phyloP scores from a whole-genome alignment of 2,888 invertebrate species.

The Nymphalis c-album region DNA sequence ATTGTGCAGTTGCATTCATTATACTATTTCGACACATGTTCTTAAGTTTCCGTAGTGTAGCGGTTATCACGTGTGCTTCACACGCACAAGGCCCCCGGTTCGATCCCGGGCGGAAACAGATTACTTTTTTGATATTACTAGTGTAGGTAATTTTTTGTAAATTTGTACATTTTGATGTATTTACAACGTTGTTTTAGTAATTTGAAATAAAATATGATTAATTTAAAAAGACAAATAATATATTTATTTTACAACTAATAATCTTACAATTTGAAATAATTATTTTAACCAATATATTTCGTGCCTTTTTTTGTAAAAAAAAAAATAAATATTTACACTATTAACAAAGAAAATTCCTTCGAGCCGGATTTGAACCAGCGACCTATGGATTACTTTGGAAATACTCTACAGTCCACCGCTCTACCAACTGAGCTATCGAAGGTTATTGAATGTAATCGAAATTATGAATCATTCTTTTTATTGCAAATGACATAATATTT shows the following conservation, averaged over 20 bases:
- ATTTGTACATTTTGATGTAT: not conserved
- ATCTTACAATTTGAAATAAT: too few species aligned
- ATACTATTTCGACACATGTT: fast-evolving
- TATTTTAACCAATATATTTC: too few species aligned
- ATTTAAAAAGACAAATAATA: too few species aligned
- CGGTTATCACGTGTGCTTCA: slow-evolving; percentile 91
- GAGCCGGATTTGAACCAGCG: slow-evolving; percentile 84
- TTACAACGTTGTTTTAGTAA: too few species aligned
- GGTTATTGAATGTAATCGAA: slow-evolving; percentile 36
- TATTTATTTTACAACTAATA: too few species aligned
- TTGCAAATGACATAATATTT: not conserved
- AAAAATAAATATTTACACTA: not conserved
- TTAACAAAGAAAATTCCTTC: slow-evolving; percentile 60
- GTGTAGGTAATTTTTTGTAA: not conserved
- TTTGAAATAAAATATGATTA: too few species aligned
- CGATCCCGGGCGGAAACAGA: slow-evolving; percentile 86
- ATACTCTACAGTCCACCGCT: slow-evolving; percentile 68
- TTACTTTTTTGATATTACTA: slow-evolving; percentile 11
- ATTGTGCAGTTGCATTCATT: not conserved
- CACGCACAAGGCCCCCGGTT: slow-evolving; percentile 88
- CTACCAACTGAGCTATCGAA: slow-evolving; percentile 76
- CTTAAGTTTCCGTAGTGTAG: slow-evolving; percentile 86
- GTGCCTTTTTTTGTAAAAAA: too few species aligned
- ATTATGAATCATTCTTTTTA: slow-evolving; percentile 8
- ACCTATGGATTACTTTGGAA: slow-evolving; percentile 77